These are phyloP conservation scores for Elephantulus edwardii DNA, from an alignment of 2,113 vertebrate species.

Conservation along the genomic window DNA sequence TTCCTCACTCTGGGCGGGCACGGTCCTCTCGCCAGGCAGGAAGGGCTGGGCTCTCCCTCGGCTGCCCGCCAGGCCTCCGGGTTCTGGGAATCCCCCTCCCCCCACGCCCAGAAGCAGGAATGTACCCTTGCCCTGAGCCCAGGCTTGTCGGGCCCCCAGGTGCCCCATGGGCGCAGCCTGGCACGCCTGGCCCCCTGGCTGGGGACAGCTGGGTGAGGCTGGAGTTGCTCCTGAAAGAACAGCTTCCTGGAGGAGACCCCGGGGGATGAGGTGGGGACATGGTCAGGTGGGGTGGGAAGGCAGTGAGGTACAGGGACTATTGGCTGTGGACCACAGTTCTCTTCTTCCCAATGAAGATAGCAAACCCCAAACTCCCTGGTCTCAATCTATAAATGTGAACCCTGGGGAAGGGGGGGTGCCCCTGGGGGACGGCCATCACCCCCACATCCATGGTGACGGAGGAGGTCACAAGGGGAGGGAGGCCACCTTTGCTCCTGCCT, in stretches of 20 bases:
- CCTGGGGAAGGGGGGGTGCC: too few relatives aligned
- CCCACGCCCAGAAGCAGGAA: slow-evolving; percentile 45
- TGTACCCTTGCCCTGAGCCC: slow-evolving; percentile 18
- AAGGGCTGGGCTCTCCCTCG: not conserved
- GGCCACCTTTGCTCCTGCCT: too few relatives aligned
- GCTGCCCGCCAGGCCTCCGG: slow-evolving; percentile 21
- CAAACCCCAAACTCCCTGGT: too few relatives aligned
- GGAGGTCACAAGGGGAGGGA: not conserved
- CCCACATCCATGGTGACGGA: too few relatives aligned
- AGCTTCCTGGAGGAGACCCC: not conserved
- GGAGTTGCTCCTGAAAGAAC: too few relatives aligned
- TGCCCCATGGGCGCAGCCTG: not conserved
- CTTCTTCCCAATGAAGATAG: too few relatives aligned
- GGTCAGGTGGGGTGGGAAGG: too few relatives aligned
- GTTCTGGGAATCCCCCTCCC: slow-evolving; percentile 67
- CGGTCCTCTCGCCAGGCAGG: not conserved
- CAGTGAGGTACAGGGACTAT: accelerated
- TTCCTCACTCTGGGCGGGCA: not conserved
- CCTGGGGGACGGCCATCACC: not conserved
- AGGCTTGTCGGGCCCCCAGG: slow-evolving; percentile 60
- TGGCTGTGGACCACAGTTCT: too few relatives aligned
- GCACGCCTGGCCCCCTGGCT: not conserved
- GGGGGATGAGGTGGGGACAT: not conserved
- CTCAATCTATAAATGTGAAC: too few relatives aligned
- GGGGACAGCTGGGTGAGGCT: not conserved